A percentile compares a stretch with the other conserved stretches of the same genome.
phyloP scores from a whole-genome alignment of 2,797 vertebrate species.

The Aldrovandia affinis region DNA sequence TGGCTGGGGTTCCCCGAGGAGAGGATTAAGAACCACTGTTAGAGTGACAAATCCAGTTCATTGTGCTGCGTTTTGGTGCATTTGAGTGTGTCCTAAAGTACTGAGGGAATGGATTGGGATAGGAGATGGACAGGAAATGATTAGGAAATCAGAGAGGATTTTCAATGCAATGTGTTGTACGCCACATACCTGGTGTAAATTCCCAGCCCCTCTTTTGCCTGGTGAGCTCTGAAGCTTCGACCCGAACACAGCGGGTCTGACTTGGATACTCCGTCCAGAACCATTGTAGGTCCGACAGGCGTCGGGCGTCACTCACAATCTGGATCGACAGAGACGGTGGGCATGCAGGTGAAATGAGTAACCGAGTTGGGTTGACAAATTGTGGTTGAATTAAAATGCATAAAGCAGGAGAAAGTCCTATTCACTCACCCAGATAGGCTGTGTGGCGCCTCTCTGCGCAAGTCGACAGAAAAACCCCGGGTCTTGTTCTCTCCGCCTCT shows the following conservation, averaged over 20 bases:
- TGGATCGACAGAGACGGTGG: slow-evolving; percentile 50
- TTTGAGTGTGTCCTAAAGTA: not conserved
- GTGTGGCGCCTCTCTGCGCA: slow-evolving; percentile 61
- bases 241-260: slow-evolving; percentile 69
- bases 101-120: not conserved
- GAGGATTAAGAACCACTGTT: no score
- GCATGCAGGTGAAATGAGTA: no score
- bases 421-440: slow-evolving; percentile 84
- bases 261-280: slow-evolving; percentile 75
- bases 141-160: no score
- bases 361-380: not conserved
- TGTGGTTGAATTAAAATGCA: not conserved
- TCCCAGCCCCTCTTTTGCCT: slow-evolving; percentile 82
- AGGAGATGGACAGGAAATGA: not conserved
- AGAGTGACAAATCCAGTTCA: no score
- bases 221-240: slow-evolving; percentile 78
- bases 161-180: not conserved
- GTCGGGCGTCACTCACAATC: slow-evolving; percentile 87
- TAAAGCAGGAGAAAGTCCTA: not conserved
- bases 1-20: no score
- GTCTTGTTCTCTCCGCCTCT: slow-evolving; percentile 73
- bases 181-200: slow-evolving; percentile 74
- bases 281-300: slow-evolving; percentile 84
- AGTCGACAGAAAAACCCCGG: slow-evolving; percentile 87
- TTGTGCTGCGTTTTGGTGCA: not conserved